Conservation (phyloP, 2,113 vertebrate species). For the Suncus etruscus region DNA sequence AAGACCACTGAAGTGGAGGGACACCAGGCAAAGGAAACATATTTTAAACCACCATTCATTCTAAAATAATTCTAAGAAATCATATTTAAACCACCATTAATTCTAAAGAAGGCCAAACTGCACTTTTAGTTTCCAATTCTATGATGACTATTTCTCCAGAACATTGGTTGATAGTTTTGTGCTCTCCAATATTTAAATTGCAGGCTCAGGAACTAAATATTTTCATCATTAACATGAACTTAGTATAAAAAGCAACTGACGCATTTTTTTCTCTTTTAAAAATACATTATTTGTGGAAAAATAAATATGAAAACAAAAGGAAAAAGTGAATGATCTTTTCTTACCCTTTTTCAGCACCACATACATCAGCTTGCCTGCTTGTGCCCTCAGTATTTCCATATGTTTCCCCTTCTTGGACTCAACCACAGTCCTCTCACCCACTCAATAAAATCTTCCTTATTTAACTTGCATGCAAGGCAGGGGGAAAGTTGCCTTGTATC, state of each 20-base stretch:
- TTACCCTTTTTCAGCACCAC: neutral
- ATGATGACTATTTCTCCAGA: neutral
- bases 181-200: neutral
- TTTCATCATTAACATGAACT: constrained; percentile 17
- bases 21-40: neutral
- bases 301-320: constrained; percentile 13
- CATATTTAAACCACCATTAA: neutral
- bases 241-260: neutral
- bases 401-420: neutral
- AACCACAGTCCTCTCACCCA: neutral
- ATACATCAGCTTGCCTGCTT: neutral
- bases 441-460: constrained; percentile 3
- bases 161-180: neutral
- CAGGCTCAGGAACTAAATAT: neutral
- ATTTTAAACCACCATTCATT: neutral
- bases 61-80: neutral
- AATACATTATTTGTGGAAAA: neutral
- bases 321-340: neutral
- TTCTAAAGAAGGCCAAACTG: neutral
- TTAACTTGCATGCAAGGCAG: neutral
- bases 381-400: neutral
- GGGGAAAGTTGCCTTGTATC: neutral
- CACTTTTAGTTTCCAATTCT: neutral
- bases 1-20: neutral
- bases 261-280: neutral